Base-by-base conservation (phyloP, 2,888 invertebrate genomes). In the Yponomeuta cagnagella region DNA sequence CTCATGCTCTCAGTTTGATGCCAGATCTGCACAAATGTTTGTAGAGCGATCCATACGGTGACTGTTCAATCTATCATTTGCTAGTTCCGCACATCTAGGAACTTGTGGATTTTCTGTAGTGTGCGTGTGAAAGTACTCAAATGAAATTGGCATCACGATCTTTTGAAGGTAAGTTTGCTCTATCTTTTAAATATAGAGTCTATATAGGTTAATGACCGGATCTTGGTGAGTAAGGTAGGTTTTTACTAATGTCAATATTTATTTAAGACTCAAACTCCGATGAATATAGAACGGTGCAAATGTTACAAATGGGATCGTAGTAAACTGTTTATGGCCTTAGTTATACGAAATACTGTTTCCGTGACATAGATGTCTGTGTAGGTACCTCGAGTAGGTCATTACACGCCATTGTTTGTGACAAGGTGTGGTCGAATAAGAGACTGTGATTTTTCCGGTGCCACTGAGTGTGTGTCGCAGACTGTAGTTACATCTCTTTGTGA, bases 101-200 rank as follows among this genome's bases (percentile, higher is more conserved):
- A 43, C 43, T 58, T 15, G 15, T 58, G 15, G 12, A 10, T 58
- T 58, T 12, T 15, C 52, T 3, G 52, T 43, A 43, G 43, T 43
- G 43, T 43, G 5, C 52, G 15, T 15, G 52, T 58, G 8, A 58
- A 58, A 10, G 4, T 58, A 12, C 65, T 65, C 31, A 12, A 30
- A 33, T 65, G 8, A 65, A 33, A 33, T 65, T 31, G 65, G 65
- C 65, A 30, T 10, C 12, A 31, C 30, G 10, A 33, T 12, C 8
- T 33, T 30, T 33, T 65, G 30, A 5, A 58, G 5, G 65, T 65
- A 65, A 2, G 10, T 31, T 78, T 82, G 79, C 81, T 75, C 75
- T 74, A 79, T 76, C 77, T 76, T 74, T 74, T 82, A 83, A 80
- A 80, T 80, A 82, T 82, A 83, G 76, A 75, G 72, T 67, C 73